Evolutionary conservation across 2,113 vertebrate species (phyloP), one percentile per base, ranked within the genome.

Genomic region (Pachyramphus minor): DNA sequence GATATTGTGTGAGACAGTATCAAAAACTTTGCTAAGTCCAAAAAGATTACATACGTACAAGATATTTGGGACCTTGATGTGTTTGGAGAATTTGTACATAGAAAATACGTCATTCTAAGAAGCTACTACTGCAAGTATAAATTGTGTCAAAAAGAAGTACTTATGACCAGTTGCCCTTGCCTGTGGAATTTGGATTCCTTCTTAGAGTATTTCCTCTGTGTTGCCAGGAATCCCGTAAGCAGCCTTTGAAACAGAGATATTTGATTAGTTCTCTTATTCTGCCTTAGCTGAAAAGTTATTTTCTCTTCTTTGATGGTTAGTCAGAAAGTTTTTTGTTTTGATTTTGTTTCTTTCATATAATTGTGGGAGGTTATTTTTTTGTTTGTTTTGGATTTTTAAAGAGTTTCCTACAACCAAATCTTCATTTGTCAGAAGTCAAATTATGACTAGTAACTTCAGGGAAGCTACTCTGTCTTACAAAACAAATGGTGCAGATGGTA

Each of bases 361-460:
- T 41, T 63, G 9, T 8, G 16, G 1, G 3, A 0, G 1, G 2
- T 16, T 14, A 1, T 8, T 30, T 62, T 39, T 62, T 75, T 8
- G 20, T 21, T 47, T 60, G 2, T 6, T 21, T 72, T n/a, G 3
- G 0, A 6, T 30, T 52, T 73, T 88, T 15, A 59, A 71, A 80
- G 31, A 56, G 19, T 44, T 52, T 76, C 30, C 27, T 80, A 27
- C 7, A 47, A 23, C 25, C 23, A 76, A 55, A 41, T 81, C 15
- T 87, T 91, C 3, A 28, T 39, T 63, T 39, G 6, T 23, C 35
- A 71, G 52, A 67, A 78, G 67, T 63, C 19, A 63, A n/a, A 67
- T 50, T 2, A 42, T 44, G 6, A 4, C 13, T 45, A 6, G 3
- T 52, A 45, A n/a, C 14, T 44, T 83, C 33, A 53, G 37, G 5